Conservation (phyloP, 2,113 vertebrate genomes). For the Thamnophis sirtalis region DNA sequence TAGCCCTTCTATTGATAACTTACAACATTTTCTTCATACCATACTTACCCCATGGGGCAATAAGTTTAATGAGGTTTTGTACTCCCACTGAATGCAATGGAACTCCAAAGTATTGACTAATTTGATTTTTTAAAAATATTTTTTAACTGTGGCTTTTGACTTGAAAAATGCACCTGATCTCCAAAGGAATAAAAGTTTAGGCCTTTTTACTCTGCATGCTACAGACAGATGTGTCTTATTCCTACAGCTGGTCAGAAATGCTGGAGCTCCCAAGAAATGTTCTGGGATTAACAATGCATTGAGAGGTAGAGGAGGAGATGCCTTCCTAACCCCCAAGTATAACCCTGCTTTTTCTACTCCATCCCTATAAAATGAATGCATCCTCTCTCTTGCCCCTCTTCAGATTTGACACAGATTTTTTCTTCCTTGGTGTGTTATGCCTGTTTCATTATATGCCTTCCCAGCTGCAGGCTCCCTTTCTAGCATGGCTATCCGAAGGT, state of each 20-base stretch:
- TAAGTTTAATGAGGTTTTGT: not conserved
- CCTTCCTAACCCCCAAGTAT: not conserved
- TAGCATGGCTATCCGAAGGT: not conserved
- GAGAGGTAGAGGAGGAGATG: not conserved
- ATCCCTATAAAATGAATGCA: not conserved
- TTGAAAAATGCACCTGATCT: not conserved
- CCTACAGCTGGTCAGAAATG: not conserved
- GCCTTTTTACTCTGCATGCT: not conserved
- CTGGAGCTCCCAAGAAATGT: not conserved
- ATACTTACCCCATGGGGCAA: not conserved
- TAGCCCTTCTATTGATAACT: not conserved
- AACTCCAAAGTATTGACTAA: not conserved
- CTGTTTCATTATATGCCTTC: not conserved
- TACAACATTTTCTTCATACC: not conserved
- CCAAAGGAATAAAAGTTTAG: not conserved
- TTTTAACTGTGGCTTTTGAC: not conserved
- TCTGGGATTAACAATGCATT: not conserved
- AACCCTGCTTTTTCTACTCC: not conserved
- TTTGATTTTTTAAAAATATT: not conserved
- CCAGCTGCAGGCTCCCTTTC: not conserved
- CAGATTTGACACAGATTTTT: not conserved
- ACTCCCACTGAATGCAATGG: not conserved
- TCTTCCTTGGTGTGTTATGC: accelerated
- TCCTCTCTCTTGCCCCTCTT: not conserved
- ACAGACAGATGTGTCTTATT: not conserved